Base-by-base conservation (phyloP, 2,797 vertebrate species). In the Myotis findleyi region DNA sequence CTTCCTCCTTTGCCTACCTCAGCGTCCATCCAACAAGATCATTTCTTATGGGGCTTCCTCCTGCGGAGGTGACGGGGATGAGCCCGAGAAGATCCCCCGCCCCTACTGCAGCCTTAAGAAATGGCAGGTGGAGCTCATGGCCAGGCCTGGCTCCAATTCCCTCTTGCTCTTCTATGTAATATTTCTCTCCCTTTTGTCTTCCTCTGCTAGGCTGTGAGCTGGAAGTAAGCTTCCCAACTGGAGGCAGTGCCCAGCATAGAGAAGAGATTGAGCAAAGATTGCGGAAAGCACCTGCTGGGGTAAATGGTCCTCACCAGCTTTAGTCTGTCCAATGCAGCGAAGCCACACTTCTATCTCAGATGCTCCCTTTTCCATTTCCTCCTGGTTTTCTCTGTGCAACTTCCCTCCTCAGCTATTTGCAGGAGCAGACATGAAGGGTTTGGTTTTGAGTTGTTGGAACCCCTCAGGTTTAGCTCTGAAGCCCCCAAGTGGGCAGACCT, bases 261-360 rank as follows among this genome's bases (percentile, higher is more conserved):
- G 36, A 79, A 44, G 30, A 17, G 2, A 17, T 49, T 17, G 47
- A 64, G 36, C 57, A 41, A 53, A 72, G 13, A 27, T 20, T 25
- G 4, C 7, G 17, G 66, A 23, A 62, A 55, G n/a, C 1, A 0
- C 36, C 82, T 66, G 41, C 62, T 66, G 64, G 21, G 20, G 27
- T 73, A 53, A 72, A 57, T 12, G 1, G 3, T n/a, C 62, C 11
- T 5, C 4, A 0, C 11, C 79, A 53, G 27, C 69, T 84, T 83
- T 23, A 23, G 33, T 51, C 27, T 38, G 13, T n/a, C 51, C 33
- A 13, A 51, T 2, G 25, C 0, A 0, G 21, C 1, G 1, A 11
- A 55, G 64, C 17, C 17, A 18, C n/a, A 38, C 1, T 0, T 4
- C 2, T 2, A 23, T 13, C 71, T 21, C 75, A 49, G 44, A 89